Percentiles rank a stretch among this genome's conserved stretches.
Evolutionary conservation across 2,797 vertebrate genomes (phyloP).

Genomic region (Spinibarbus caldwelli): DNA sequence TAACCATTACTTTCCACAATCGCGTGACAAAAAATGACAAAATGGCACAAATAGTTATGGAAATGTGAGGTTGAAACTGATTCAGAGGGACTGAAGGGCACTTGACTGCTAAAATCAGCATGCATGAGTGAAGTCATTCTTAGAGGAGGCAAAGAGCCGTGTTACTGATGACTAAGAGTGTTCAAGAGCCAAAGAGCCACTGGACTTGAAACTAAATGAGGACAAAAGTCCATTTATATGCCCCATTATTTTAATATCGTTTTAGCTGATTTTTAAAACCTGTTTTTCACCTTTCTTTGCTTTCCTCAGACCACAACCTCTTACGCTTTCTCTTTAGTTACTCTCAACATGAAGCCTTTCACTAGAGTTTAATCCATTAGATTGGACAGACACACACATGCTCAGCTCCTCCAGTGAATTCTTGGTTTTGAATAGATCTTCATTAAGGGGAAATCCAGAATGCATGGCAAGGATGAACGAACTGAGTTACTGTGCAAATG

Average conservation of each 20-base stretch:
- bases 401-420: background rate
- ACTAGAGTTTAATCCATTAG: background rate
- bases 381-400: conserved; percentile 21
- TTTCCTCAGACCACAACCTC: background rate
- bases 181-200: conserved; percentile 25
- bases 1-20: background rate
- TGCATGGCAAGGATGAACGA: conserved; percentile 60
- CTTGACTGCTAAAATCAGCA: conserved; percentile 45
- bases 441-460: conserved; percentile 27
- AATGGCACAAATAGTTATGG: background rate
- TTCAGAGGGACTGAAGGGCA: conserved; percentile 19
- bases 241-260: background rate
- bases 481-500: conserved; percentile 46
- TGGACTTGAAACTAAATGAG: conserved; percentile 39
- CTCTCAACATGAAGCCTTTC: conserved; percentile 31
- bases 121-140: conserved; percentile 38
- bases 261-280: background rate
- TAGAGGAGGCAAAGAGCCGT: conserved; percentile 11
- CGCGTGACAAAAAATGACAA: background rate
- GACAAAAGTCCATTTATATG: background rate
- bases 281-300: conserved; percentile 6
- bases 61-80: background rate
- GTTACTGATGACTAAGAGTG: conserved; percentile 50
- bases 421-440: conserved; percentile 33
- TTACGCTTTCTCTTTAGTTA: background rate